Evolutionary conservation across 1,140 invertebrate genomes (phyloP), one percentile per base, ranked within the genome.

Genomic region (Himalopsyche phryganea): DNA sequence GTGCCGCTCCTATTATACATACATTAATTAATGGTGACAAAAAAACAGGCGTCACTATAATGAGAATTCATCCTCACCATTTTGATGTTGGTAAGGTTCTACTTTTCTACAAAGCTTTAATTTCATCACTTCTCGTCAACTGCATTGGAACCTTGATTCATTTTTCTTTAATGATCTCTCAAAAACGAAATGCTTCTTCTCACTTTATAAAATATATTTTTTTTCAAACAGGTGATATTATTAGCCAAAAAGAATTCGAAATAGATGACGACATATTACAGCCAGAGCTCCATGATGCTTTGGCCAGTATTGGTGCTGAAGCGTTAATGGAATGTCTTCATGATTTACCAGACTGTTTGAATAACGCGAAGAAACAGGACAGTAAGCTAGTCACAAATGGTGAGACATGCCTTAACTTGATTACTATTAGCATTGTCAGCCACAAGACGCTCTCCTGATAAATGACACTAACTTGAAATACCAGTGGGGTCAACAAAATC

Each of bases 1-100:
- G 96, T 28, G 91, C 94, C 40, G 86, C 92, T 9, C 94, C 94
- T 2, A 86, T 96, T 42, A 80, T 88, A 60, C 82, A 93, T 74
- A 82, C 91, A n/a, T 58, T 77, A n/a, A 44, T 77, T 51, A 86
- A 89, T 77, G 92, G 90, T 19, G 94, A 98, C 69, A 65, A 69
- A 18, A 73, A 80, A 50, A 93, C 92, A 17, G 96, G 96, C 33
- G 79, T 98, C 20, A 88, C 91, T 2, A 84, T 98, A 23, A 96
- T 97, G 87, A 86, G 83, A 74, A 91, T 98, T 50, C 82, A 84
- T 66, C 88, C 94, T 15, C 80, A 91, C 70, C 83, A 85, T 62
- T 96, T 96, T 83, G 94, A 96, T 80, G 77, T 89, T 65, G 94
- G 94, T 51, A 84, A 72, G 71, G 67, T 38, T n/a, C n/a, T n/a